phyloP scores from a whole-genome alignment of 2,888 invertebrate species.

The Parasteatoda lunata region DNA sequence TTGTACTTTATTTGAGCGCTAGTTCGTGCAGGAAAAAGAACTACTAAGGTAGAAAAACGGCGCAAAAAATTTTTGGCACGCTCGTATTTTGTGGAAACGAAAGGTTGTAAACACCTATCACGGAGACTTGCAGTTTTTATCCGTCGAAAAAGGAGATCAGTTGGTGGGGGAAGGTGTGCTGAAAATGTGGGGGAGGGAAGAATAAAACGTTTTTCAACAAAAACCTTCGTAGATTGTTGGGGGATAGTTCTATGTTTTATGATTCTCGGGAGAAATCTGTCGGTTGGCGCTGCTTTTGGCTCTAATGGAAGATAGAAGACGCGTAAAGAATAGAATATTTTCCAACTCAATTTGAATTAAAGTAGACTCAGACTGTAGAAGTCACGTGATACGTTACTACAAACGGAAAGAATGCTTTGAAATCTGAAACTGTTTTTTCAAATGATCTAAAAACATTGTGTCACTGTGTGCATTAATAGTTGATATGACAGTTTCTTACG shows the following conservation, averaged over 20 bases:
- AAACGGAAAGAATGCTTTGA: too few relatives aligned
- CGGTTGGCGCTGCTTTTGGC: slow-evolving; percentile 48
- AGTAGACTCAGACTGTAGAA: too few relatives aligned
- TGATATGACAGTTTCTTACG: too few relatives aligned
- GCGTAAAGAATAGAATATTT: too few relatives aligned
- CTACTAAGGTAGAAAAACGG: slow-evolving; percentile 10
- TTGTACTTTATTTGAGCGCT: slow-evolving; percentile 53
- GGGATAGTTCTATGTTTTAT: slow-evolving; percentile 53
- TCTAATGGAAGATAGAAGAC: slow-evolving; percentile 32
- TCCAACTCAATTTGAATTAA: too few relatives aligned
- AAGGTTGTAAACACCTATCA: slow-evolving; percentile 66
- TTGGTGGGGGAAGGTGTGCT: slow-evolving; percentile 12
- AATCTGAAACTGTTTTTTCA: too few relatives aligned
- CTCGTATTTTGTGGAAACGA: slow-evolving; percentile 61
- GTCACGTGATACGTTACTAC: too few relatives aligned
- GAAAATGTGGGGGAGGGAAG: slow-evolving; percentile 16
- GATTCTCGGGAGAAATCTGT: slow-evolving; percentile 54
- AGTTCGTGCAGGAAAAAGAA: slow-evolving; percentile 40
- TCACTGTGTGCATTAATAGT: too few relatives aligned
- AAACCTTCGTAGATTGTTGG: slow-evolving; percentile 44
- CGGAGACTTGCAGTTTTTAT: slow-evolving; percentile 36
- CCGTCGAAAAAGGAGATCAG: neutral
- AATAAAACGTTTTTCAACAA: slow-evolving; percentile 49
- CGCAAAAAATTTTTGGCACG: slow-evolving; percentile 35
- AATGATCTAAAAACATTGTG: too few relatives aligned